A percentile compares a stretch with the other conserved stretches of the same genome.
phyloP scores from a whole-genome alignment of 2,113 vertebrate genomes.

The Blennius ocellaris region DNA sequence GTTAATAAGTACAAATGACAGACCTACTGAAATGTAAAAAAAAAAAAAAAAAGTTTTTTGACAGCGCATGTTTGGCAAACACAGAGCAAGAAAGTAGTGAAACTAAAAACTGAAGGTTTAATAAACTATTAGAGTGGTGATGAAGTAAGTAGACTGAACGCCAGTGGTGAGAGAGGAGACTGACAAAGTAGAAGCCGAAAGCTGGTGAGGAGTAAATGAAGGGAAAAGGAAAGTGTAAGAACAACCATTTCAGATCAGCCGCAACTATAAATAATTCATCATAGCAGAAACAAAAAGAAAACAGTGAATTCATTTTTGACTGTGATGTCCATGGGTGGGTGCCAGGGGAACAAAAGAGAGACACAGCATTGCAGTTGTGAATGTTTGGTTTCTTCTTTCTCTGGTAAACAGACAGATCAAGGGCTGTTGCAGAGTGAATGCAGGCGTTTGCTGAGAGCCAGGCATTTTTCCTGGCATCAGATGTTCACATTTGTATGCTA shows the following conservation, averaged over 20 bases:
- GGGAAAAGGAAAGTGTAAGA: conserved; percentile 42
- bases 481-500: conserved; percentile 29
- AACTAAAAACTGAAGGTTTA: conserved; percentile 3
- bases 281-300: conserved; percentile 55
- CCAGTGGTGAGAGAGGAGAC: conserved; percentile 5
- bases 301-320: conserved; percentile 63
- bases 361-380: conserved; percentile 41
- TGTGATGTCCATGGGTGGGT: conserved; percentile 55
- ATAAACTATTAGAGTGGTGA: background rate
- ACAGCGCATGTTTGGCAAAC: background rate
- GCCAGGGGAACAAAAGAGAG: conserved; percentile 41
- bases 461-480: conserved; percentile 16
- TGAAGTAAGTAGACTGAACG: conserved; percentile 2
- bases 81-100: background rate
- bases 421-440: conserved; percentile 29
- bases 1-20: conserved; percentile 1
- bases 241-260: conserved; percentile 52
- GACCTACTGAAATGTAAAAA: background rate
- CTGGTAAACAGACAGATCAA: conserved; percentile 62
- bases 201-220: conserved; percentile 43
- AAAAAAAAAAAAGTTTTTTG: background rate
- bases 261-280: conserved; percentile 76
- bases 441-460: conserved; percentile 36
- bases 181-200: background rate
- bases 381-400: conserved; percentile 55